Conservation (phyloP, 2,888 invertebrate species). For the Sericinus montela region DNA sequence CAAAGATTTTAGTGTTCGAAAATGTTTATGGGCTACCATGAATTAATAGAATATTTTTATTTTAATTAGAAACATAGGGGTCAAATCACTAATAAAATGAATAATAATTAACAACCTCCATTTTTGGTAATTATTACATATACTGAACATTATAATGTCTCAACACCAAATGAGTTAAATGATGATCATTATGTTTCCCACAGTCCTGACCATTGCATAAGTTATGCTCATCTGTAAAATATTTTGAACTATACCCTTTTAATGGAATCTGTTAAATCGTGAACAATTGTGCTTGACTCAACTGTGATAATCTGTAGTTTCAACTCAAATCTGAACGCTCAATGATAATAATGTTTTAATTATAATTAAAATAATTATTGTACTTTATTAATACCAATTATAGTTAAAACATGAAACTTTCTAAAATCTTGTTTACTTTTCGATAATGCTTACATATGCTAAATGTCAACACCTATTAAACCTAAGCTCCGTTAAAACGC, state of each 20-base stretch:
- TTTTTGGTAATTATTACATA: constrained; percentile 4
- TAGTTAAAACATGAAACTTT: too few relatives aligned
- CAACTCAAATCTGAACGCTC: not conserved
- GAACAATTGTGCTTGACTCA: not conserved
- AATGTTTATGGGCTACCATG: too few relatives aligned
- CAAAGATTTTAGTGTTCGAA: too few relatives aligned
- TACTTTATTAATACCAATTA: not conserved
- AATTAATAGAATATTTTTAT: too few relatives aligned
- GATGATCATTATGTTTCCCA: constrained; percentile 1
- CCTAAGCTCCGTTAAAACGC: too few relatives aligned
- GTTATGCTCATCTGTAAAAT: constrained; percentile 2
- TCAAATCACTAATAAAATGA: not conserved
- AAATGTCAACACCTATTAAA: too few relatives aligned
- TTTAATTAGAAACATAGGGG: too few relatives aligned
- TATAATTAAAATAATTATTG: too few relatives aligned
- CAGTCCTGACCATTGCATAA: constrained; percentile 3
- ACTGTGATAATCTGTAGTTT: constrained; percentile 1
- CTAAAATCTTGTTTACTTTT: too few relatives aligned
- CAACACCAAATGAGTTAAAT: not conserved
- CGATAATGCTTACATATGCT: too few relatives aligned
- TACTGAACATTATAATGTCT: not conserved
- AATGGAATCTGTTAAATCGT: constrained; percentile 5
- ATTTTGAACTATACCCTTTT: constrained; percentile 10
- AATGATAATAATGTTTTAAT: not conserved
- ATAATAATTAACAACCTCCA: not conserved